Conservation (phyloP, 2,888 invertebrate species). For the Trissonchulus latispiculum region DNA sequence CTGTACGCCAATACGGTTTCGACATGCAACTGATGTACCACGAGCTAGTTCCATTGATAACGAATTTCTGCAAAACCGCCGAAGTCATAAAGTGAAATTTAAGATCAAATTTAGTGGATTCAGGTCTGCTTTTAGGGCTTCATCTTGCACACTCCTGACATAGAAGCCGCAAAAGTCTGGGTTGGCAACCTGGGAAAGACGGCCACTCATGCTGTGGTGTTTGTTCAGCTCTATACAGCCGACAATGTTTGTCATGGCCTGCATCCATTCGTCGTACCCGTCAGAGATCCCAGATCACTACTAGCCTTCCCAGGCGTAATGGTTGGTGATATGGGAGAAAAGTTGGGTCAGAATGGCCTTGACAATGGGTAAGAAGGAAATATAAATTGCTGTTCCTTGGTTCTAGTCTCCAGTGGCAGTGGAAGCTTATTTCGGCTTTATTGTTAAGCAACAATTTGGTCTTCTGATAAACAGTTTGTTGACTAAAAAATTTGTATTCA, state of each 20-base stretch:
- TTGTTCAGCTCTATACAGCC: slow-evolving; percentile 72
- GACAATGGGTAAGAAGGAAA: slow-evolving; percentile 85
- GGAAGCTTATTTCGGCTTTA: too few relatives aligned
- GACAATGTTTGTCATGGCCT: slow-evolving; percentile 60
- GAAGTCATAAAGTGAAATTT: too few relatives aligned
- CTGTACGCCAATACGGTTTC: too few relatives aligned
- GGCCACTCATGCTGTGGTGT: slow-evolving; percentile 74
- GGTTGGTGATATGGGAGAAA: slow-evolving; percentile 85
- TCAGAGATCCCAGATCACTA: slow-evolving; percentile 64
- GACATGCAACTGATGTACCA: too few relatives aligned
- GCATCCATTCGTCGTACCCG: slow-evolving; percentile 75
- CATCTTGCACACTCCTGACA: slow-evolving; percentile 62
- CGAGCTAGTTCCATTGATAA: too few relatives aligned
- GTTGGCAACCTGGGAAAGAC: slow-evolving; percentile 62
- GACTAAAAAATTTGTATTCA: too few relatives aligned
- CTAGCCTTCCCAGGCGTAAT: slow-evolving; percentile 58
- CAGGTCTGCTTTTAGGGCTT: slow-evolving; percentile 52
- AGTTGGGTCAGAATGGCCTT: slow-evolving; percentile 76
- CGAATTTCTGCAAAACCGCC: too few relatives aligned
- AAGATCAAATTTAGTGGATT: too few relatives aligned
- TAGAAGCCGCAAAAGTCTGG: slow-evolving; percentile 75
- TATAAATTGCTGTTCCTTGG: too few relatives aligned
- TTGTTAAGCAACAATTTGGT: too few relatives aligned
- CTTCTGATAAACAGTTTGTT: too few relatives aligned
- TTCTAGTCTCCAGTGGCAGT: too few relatives aligned